Evolutionary conservation across 2,113 vertebrate species (phyloP), one percentile per base, ranked within the genome.

Genomic region (Pollachius pollachius): DNA sequence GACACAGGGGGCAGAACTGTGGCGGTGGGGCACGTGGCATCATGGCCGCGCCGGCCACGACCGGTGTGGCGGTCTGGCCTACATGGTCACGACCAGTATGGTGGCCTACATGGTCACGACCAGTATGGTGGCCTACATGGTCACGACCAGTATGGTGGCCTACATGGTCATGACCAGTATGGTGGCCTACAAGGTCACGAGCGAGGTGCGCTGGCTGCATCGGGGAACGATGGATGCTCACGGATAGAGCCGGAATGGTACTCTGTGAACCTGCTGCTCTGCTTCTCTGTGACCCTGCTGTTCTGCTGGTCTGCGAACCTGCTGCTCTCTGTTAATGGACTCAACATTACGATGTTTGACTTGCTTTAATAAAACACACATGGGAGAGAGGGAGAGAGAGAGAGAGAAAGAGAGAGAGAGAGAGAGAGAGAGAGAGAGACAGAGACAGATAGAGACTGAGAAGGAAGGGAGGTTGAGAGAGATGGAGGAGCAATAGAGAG

Each of bases 401-500:
- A 41, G 54, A 15, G 13, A n/a, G 54, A 57, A 16, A 1, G 30
- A 57, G 15, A 57, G 54, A n/a, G 54, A n/a, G 54, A 54, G 52
- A 5, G 52, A 2, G 52, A 54, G 52, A 13, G n/a, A 57, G 54
- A 57, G 54, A 57, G 54, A 17, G 54, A 17, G 15, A 17, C 17
- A 15, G 8, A 15, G 8, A 56, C 1, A 56, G 54, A 56, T 1
- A 56, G 54, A 56, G 68, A 74, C 13, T 6, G 61, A 19, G 19
- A 67, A 19, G 34, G 17, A 48, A 77, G 21, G 62, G 69, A 16
- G 58, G 54, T 56, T 54, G 1, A 21, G 4, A 58, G 52, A 72
- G 56, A 37, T 23, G 68, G 17, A 74, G 23, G 23, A 54, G 15
- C 12, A 4, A 2, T 4, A 4, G 52, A 34, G 21, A 72, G 23